phyloP scores from a whole-genome alignment of 1,140 invertebrate genomes.

The Hylyphantes graminicola region DNA sequence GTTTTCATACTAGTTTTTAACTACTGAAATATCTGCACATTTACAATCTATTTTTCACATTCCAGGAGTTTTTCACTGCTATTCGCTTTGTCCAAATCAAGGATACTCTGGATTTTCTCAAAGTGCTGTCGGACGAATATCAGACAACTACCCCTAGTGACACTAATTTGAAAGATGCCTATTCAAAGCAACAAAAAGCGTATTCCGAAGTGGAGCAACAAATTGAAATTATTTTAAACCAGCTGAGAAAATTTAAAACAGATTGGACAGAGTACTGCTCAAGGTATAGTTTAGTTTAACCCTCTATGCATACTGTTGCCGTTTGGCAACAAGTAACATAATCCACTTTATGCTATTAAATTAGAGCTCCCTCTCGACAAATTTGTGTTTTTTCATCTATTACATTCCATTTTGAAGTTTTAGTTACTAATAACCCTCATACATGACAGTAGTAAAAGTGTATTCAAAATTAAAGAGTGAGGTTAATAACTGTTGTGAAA shows the following conservation, averaged over 20 bases:
- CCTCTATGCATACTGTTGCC: no score
- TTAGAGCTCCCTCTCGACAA: no score
- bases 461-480: no score
- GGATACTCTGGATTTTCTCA: slow-evolving; percentile 23
- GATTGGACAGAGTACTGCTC: slow-evolving; percentile 88
- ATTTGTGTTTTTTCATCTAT: no score
- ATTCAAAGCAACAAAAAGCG: slow-evolving; percentile 74
- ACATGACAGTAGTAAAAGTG: no score
- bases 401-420: no score
- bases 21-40: not conserved
- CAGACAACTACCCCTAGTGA: slow-evolving; percentile 65
- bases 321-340: no score
- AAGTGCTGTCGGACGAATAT: slow-evolving; percentile 31
- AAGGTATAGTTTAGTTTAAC: slow-evolving; percentile 72
- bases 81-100: slow-evolving; percentile 4
- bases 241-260: slow-evolving; percentile 87
- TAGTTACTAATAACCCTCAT: no score
- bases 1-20: no score
- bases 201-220: slow-evolving; percentile 80
- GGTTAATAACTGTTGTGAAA: no score
- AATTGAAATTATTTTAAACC: slow-evolving; percentile 78
- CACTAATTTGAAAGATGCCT: slow-evolving; percentile 67
- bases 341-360: no score
- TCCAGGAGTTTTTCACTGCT: slow-evolving; percentile 49
- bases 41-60: not conserved